Evolutionary conservation across 2,888 invertebrate genomes (phyloP), one percentile per base, ranked within the genome.

Genomic region (Odontocolon sp.): DNA sequence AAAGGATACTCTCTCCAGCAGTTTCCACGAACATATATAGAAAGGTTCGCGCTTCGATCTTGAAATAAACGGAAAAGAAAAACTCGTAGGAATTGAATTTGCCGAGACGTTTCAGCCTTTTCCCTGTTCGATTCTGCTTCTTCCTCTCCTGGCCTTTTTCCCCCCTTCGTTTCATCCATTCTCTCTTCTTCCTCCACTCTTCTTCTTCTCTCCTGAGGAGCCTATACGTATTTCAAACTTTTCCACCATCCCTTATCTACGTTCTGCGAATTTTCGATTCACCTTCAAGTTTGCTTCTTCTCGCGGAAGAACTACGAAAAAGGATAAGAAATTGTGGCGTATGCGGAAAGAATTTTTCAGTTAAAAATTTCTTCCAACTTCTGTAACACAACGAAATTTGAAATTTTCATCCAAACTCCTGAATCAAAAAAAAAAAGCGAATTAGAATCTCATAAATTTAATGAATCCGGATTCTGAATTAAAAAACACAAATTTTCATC

Each of bases 31-130:
- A 56, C 36, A 40, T 50, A 47, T 21, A 9, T 16, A 31, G 42
- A 36, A 23, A 45, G 14, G 8, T 14, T 21, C 5, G 38, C 26
- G n/a, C 38, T 11, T n/a, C 52, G 36, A 50, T 50, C 63, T 4
- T 8, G 42, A 66, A 67, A 70, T 70, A 66, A 76, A 66, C 70
- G 66, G 23, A 8, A 61, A 61, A 66, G 66, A 70, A 76, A 70
- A 70, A 70, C 66, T 76, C 54, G 76, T 28, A 69, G 42, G 75
- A 76, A 76, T 61, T 76, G 45, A 76, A 76, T 76, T 76, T 70
- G 66, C 59, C 70, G 31, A 61, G 66, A 70, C 70, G 50, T 59
- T 69, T 54, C 45, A 59, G 64, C 47, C 61, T 61, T 52, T 50
- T 54, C 23, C 59, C 52, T 47, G 52, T 33, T 52, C 28, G 23